Conservation (phyloP, 1,140 invertebrate species). For the Ladona fulva region DNA sequence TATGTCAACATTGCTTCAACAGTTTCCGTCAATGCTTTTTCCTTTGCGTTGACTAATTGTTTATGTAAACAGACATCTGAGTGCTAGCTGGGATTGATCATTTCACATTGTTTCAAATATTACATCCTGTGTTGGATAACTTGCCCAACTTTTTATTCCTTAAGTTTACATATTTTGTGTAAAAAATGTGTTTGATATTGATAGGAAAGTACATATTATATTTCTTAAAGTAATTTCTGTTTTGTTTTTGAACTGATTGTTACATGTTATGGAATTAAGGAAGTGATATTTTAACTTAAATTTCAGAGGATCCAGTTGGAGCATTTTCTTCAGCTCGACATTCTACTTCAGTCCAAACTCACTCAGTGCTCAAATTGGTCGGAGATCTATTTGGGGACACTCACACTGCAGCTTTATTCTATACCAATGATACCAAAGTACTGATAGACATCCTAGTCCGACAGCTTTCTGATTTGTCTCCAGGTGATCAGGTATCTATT, state of each 20-base stretch:
- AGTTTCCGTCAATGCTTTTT: too few relatives aligned
- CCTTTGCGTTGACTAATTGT: too few relatives aligned
- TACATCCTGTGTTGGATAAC: too few relatives aligned
- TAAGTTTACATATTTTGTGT: too few relatives aligned
- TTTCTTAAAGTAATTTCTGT: not conserved
- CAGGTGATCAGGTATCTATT: conserved; percentile 66
- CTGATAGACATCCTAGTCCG: conserved; percentile 84
- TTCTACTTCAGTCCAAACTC: conserved; percentile 33
- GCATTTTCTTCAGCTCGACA: conserved; percentile 63
- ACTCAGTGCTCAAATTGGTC: conserved; percentile 81
- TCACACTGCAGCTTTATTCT: conserved; percentile 72
- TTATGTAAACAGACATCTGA: too few relatives aligned
- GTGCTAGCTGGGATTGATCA: too few relatives aligned
- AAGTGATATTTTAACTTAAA: not conserved
- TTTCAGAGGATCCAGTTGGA: conserved; percentile 74
- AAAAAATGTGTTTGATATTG: too few relatives aligned
- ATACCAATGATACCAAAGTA: conserved; percentile 88
- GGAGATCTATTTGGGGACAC: conserved; percentile 70
- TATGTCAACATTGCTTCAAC: too few relatives aligned
- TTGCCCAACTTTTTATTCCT: too few relatives aligned
- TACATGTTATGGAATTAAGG: not conserved
- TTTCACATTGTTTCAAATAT: too few relatives aligned
- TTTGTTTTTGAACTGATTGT: not conserved
- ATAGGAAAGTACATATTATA: too few relatives aligned
- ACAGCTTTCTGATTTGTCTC: conserved; percentile 75